Evolutionary conservation across 2,797 vertebrate genomes (phyloP).

Genomic region (Melopsittacus undulatus): DNA sequence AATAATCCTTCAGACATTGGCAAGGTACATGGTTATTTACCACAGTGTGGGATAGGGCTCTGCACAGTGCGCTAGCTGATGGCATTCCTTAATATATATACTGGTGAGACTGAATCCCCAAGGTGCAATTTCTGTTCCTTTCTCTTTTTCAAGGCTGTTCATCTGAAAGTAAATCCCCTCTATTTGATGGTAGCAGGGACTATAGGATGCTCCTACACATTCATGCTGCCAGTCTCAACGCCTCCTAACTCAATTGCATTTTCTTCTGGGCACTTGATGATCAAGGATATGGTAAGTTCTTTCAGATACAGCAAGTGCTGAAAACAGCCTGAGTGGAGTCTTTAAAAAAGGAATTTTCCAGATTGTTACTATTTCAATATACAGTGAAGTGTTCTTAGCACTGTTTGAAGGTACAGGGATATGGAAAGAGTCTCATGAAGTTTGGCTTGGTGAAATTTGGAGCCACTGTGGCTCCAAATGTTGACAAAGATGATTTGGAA

Average conservation of each 20-base stretch:
- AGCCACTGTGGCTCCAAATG: background rate
- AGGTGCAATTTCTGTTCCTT: background rate
- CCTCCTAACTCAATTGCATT: slow-evolving; percentile 98
- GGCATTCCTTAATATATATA: background rate
- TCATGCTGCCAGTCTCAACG: slow-evolving; percentile 97
- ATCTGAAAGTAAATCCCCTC: slow-evolving; percentile 87
- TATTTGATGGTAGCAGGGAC: slow-evolving; percentile 97
- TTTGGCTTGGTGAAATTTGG: no score
- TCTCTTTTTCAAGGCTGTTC: slow-evolving; percentile 84
- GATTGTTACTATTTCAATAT: background rate
- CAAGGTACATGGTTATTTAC: background rate
- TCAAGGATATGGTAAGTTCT: slow-evolving; percentile 94
- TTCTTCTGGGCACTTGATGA: slow-evolving; percentile 92
- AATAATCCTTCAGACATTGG: background rate
- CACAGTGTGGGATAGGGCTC: background rate
- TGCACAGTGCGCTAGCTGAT: background rate
- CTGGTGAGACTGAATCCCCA: background rate
- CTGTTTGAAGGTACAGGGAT: background rate
- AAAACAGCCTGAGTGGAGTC: background rate
- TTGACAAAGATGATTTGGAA: background rate
- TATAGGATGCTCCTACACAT: slow-evolving; percentile 90
- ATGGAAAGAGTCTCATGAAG: background rate
- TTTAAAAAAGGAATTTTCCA: background rate
- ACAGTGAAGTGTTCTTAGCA: background rate
- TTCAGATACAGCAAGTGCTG: background rate